These are phyloP conservation scores for Leptopilina boulardi DNA, from an alignment of 1,140 invertebrate genomes.

Conservation along the genomic window DNA sequence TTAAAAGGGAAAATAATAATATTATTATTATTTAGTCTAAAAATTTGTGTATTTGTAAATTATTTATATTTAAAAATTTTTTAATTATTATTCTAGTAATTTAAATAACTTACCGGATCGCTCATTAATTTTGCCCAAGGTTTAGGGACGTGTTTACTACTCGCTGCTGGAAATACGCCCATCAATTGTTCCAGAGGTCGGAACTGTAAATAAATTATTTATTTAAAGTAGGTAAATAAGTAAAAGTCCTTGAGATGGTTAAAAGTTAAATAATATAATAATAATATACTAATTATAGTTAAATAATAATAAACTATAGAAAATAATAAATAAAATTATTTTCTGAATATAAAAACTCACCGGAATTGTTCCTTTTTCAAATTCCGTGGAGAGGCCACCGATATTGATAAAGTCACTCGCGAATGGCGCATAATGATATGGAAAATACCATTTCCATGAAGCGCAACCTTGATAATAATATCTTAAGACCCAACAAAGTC, in stretches of 20 bases:
- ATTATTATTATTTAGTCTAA: too few relatives aligned
- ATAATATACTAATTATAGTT: too few relatives aligned
- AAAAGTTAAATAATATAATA: too few relatives aligned
- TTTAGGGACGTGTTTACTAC: conserved; percentile 92
- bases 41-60: too few relatives aligned
- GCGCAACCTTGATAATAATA: conserved; percentile 99
- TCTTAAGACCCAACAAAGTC: conserved; percentile 97
- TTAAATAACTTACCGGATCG: conserved; percentile 83
- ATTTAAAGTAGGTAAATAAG: too few relatives aligned
- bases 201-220: conserved; percentile 81
- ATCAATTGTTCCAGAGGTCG: conserved; percentile 98
- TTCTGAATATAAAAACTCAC: too few relatives aligned
- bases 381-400: conserved; percentile 88
- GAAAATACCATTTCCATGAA: conserved; percentile 99
- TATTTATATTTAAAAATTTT: too few relatives aligned
- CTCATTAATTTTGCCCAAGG: conserved; percentile 97
- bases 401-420: conserved; percentile 99
- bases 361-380: conserved; percentile 92
- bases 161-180: conserved; percentile 99
- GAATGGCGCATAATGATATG: conserved; percentile 99
- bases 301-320: conserved; percentile 22
- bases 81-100: conserved; percentile 22
- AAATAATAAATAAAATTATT: background rate
- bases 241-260: too few relatives aligned
- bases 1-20: too few relatives aligned